Evolutionary conservation across 2,888 invertebrate genomes (phyloP).

Genomic region (Orthosia incerta): DNA sequence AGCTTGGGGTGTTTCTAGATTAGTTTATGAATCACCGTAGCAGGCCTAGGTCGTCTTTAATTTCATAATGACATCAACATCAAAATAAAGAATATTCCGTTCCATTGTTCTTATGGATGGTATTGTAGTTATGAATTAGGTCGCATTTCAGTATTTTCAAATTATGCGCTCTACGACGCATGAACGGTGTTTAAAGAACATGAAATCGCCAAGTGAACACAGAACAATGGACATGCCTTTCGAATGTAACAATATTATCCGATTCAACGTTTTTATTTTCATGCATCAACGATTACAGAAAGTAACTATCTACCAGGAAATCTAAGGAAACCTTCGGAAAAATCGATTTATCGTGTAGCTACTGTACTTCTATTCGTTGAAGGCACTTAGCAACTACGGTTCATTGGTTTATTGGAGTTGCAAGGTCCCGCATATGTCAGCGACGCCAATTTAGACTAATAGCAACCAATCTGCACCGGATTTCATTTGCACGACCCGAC

Average conservation of each 20-base stretch:
- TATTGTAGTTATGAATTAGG: not conserved
- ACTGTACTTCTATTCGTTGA: not conserved
- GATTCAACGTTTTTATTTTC: slow-evolving; percentile 22
- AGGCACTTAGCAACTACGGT: slow-evolving; percentile 17
- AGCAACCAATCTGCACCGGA: slow-evolving; percentile 44
- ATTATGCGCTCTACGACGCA: not conserved
- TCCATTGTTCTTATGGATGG: not conserved
- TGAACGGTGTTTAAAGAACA: not conserved
- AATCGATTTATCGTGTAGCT: slow-evolving; percentile 15
- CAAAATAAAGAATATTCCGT: not conserved
- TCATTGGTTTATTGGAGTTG: slow-evolving; percentile 34
- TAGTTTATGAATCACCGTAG: not conserved
- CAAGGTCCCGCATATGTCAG: slow-evolving; percentile 47
- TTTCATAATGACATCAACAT: not conserved
- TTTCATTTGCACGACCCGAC: slow-evolving; percentile 46
- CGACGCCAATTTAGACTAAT: slow-evolving; percentile 55
- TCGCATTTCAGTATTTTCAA: not conserved
- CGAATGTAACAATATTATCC: slow-evolving; percentile 28
- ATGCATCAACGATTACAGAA: slow-evolving; percentile 44
- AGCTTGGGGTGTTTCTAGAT: slow-evolving; percentile 1
- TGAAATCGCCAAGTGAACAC: slow-evolving; percentile 20
- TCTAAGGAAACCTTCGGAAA: slow-evolving; percentile 35
- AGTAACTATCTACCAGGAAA: slow-evolving; percentile 29
- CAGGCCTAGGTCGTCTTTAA: not conserved
- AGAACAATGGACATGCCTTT: slow-evolving; percentile 36